These are phyloP conservation scores for Augochlorella aurata DNA, from an alignment of 2,888 invertebrate species.

Conservation along the genomic window DNA sequence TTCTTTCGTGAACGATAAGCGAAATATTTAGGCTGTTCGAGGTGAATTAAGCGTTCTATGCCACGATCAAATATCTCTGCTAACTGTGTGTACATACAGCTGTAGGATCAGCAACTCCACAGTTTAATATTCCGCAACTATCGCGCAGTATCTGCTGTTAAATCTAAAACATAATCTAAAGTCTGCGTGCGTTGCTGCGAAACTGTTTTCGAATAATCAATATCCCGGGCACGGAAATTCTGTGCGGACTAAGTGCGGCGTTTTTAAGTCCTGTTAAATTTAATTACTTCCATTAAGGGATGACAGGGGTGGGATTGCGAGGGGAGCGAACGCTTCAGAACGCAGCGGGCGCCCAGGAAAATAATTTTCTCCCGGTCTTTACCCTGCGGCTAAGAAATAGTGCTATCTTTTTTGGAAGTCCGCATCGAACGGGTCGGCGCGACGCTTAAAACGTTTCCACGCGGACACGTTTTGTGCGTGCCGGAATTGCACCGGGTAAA, in stretches of 20 bases:
- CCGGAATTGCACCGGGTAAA: constrained; percentile 17
- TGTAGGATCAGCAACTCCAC: background rate
- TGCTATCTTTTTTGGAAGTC: constrained; percentile 24
- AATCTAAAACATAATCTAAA: background rate
- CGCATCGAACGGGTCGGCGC: constrained; percentile 18
- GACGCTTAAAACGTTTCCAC: constrained; percentile 34
- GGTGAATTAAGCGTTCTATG: background rate
- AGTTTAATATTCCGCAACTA: background rate
- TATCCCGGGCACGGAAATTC: background rate
- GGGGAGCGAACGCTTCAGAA: constrained; percentile 20
- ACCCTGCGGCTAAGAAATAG: constrained; percentile 21
- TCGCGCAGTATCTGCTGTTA: background rate
- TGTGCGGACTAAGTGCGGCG: constrained; percentile 17
- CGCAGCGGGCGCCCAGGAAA: constrained; percentile 18
- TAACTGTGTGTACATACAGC: background rate
- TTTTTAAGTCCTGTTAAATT: constrained; percentile 43
- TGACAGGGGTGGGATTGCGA: constrained; percentile 19
- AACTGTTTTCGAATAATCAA: constrained; percentile 22
- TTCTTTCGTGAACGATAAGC: background rate
- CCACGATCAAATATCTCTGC: background rate
- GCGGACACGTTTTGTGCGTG: constrained; percentile 27
- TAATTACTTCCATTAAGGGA: constrained; percentile 44
- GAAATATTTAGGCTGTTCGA: background rate
- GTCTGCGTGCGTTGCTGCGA: background rate
- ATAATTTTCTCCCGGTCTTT: constrained; percentile 45